These are phyloP conservation scores for Heterodera filipjevi DNA, from an alignment of 2,888 invertebrate genomes.

Conservation along the genomic window DNA sequence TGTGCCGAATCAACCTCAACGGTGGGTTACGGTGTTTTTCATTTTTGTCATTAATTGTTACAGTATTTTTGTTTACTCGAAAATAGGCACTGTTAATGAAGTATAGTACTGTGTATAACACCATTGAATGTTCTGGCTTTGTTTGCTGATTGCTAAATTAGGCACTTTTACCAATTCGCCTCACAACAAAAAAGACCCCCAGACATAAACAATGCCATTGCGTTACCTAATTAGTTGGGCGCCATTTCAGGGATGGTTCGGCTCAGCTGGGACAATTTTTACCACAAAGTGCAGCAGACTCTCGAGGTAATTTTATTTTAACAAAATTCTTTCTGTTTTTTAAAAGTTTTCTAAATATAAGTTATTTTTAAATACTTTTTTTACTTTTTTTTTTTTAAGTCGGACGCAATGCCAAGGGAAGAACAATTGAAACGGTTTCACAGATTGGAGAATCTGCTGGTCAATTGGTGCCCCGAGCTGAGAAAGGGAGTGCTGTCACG, in stretches of 20 bases:
- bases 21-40: not conserved
- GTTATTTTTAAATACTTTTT: not conserved
- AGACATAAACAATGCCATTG: too few species aligned
- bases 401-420: conserved; percentile 33
- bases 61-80: not conserved
- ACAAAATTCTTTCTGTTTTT: not conserved
- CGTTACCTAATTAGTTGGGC: not conserved
- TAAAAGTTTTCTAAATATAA: conserved; percentile 1
- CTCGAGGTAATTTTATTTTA: conserved; percentile 30
- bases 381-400: not conserved
- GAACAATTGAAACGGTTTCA: conserved; percentile 39
- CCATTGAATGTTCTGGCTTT: too few species aligned
- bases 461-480: conserved; percentile 45
- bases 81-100: too few species aligned
- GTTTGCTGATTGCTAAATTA: too few species aligned
- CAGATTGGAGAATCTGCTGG: conserved; percentile 42
- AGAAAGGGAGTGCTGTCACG: conserved; percentile 40
- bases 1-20: conserved; percentile 41
- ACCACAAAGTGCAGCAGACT: conserved; percentile 45
- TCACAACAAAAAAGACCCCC: too few species aligned
- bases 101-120: too few species aligned
- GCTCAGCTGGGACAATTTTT: conserved; percentile 50
- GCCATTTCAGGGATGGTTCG: conserved; percentile 40
- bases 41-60: not conserved
- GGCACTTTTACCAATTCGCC: too few species aligned